Evolutionary conservation across 2,888 invertebrate genomes (phyloP).

Genomic region (Tridacna gigas): DNA sequence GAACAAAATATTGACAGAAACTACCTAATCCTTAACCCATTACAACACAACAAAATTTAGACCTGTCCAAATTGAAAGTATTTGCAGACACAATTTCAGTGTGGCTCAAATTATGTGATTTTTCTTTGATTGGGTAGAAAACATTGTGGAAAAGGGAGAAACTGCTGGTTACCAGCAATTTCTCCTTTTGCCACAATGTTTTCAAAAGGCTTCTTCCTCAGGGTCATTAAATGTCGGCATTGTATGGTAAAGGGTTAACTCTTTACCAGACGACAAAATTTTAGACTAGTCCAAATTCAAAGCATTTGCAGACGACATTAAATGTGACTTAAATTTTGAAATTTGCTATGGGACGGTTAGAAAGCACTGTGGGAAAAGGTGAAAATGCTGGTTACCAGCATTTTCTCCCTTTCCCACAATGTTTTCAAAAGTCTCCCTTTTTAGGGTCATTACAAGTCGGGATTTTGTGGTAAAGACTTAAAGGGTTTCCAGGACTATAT

Average conservation of each 20-base stretch:
- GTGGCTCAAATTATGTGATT: no score
- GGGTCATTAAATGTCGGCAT: background rate
- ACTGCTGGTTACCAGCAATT: background rate
- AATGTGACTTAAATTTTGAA: background rate
- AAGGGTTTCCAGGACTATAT: no score
- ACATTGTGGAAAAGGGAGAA: background rate
- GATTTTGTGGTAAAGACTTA: no score
- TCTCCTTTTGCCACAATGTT: background rate
- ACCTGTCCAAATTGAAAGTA: background rate
- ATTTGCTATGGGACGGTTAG: background rate
- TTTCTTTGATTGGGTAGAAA: background rate
- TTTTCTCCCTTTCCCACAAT: slow-evolving; percentile 1
- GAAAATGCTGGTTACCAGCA: slow-evolving; percentile 6
- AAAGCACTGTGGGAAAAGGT: background rate
- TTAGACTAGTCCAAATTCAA: background rate
- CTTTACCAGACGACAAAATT: no score
- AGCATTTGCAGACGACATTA: no score
- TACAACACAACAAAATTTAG: background rate
- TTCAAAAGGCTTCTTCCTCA: background rate
- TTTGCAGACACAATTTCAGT: background rate
- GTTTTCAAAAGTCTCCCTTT: background rate
- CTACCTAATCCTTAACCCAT: no score
- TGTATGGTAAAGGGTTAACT: background rate
- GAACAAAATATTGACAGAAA: no score
- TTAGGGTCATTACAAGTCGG: background rate